phyloP scores from a whole-genome alignment of 1,140 invertebrate genomes.

The Aphelenchoides avenae region DNA sequence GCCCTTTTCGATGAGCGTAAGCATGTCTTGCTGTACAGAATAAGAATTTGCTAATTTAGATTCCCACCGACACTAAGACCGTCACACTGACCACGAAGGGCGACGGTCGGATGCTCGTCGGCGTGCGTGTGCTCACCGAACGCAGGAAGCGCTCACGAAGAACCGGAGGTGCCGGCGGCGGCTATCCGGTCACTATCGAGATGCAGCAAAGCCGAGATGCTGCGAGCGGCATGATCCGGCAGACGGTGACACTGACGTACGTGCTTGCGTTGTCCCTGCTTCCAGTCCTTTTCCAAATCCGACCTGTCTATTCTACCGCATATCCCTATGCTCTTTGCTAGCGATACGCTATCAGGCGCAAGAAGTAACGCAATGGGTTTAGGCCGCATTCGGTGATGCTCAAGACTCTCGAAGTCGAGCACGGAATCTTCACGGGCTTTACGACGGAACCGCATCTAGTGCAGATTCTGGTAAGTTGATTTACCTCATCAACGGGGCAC shows the following conservation, averaged over 20 bases:
- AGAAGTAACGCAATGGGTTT: too few relatives aligned
- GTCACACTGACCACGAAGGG: slow-evolving; percentile 13
- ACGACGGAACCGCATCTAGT: slow-evolving; percentile 19
- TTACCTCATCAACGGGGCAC: not conserved
- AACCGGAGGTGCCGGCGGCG: slow-evolving; percentile 40
- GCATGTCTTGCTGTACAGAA: not conserved
- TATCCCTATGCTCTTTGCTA: too few relatives aligned
- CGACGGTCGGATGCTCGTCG: slow-evolving; percentile 26
- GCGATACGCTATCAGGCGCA: too few relatives aligned
- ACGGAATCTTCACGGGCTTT: slow-evolving; percentile 41
- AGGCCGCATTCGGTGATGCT: slow-evolving; percentile 33
- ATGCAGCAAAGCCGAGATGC: slow-evolving; percentile 28
- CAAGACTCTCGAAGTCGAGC: slow-evolving; percentile 33
- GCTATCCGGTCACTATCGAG: slow-evolving; percentile 35
- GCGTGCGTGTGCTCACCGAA: slow-evolving; percentile 41
- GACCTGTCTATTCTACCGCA: too few relatives aligned
- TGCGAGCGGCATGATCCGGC: slow-evolving; percentile 12
- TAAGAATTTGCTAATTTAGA: slow-evolving; percentile 20
- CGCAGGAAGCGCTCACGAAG: slow-evolving; percentile 26
- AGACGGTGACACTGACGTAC: slow-evolving; percentile 37
- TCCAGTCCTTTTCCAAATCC: not conserved
- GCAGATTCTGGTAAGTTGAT: slow-evolving; percentile 22
- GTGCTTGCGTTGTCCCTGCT: not conserved
- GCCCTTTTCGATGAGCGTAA: slow-evolving; percentile 22
- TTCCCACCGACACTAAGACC: slow-evolving; percentile 16